These are phyloP conservation scores for Leptinotarsa texana DNA, from an alignment of 1,140 invertebrate genomes.

Conservation along the genomic window DNA sequence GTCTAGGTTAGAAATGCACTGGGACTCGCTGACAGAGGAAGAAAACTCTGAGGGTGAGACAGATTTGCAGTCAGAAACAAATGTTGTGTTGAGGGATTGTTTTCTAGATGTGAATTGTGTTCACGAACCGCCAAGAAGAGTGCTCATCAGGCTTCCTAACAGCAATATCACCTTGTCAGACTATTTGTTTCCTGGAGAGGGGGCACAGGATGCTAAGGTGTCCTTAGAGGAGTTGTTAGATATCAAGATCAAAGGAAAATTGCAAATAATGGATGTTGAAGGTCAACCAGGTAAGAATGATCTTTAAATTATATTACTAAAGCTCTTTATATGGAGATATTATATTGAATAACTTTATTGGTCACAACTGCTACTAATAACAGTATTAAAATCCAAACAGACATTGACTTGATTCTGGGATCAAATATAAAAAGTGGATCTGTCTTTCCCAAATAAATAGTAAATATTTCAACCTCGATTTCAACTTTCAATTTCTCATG, in stretches of 20 bases:
- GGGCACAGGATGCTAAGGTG: constrained; percentile 71
- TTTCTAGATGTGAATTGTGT: constrained; percentile 68
- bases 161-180: constrained; percentile 74
- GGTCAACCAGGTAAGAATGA: constrained; percentile 59
- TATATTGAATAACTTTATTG: constrained; percentile 32
- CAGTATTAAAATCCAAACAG: neutral
- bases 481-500: neutral
- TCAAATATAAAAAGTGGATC: too few species aligned
- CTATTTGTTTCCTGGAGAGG: constrained; percentile 84
- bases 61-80: neutral
- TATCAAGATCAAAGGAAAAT: constrained; percentile 67
- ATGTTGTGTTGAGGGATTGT: too few species aligned
- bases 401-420: neutral
- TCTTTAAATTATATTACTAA: neutral
- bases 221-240: constrained; percentile 76
- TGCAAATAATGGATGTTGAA: constrained; percentile 70
- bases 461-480: neutral
- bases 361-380: constrained; percentile 64
- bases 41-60: constrained; percentile 49
- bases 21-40: constrained; percentile 82
- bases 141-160: constrained; percentile 69
- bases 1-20: constrained; percentile 80
- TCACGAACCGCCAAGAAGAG: constrained; percentile 78
- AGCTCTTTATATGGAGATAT: neutral
- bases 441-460: too few species aligned